Conservation (phyloP, 2,797 vertebrate genomes). For the Erethizon dorsatum region DNA sequence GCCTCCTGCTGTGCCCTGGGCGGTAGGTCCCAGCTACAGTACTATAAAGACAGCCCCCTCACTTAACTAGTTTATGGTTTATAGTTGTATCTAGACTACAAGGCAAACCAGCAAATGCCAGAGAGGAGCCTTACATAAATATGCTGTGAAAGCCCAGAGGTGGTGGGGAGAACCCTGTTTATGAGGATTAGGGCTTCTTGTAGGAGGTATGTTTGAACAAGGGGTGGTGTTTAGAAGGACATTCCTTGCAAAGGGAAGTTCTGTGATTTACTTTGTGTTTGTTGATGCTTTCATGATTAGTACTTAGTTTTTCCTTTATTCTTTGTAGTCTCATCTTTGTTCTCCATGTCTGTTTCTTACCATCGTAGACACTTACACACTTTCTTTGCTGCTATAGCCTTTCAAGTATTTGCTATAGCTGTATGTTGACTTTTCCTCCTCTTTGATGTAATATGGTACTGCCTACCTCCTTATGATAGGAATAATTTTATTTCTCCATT, state of each 20-base stretch:
- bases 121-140: neutral
- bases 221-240: neutral
- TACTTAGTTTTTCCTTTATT: neutral
- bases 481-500: conserved; percentile 43
- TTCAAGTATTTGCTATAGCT: neutral
- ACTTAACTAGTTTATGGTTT: neutral
- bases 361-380: neutral
- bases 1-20: neutral
- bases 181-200: neutral
- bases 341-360: neutral
- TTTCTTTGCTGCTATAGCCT: neutral
- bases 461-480: neutral
- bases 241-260: neutral
- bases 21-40: neutral
- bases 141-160: neutral
- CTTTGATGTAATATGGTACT: neutral
- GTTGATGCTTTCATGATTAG: neutral
- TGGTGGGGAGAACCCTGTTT: neutral
- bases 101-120: neutral
- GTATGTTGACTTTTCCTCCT: neutral
- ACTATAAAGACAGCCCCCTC: neutral
- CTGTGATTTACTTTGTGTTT: neutral
- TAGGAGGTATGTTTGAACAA: neutral
- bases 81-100: neutral
- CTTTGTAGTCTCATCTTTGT: neutral